A percentile compares a stretch with the other conserved stretches of the same genome.
Conservation (phyloP, 2,888 invertebrate genomes). For the Brachypalpus laphriformis region DNA sequence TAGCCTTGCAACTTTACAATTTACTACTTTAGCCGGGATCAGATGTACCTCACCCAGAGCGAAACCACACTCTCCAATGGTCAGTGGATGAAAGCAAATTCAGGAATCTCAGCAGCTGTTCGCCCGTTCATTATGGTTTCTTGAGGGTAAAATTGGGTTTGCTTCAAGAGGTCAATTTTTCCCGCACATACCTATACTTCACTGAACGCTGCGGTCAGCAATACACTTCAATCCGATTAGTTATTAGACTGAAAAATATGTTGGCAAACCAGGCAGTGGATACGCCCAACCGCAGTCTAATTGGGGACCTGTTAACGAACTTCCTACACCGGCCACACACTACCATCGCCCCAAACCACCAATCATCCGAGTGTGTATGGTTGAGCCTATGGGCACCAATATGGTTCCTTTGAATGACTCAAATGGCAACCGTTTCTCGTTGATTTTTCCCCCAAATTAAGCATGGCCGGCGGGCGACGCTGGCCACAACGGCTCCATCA, state of each 20-base stretch:
- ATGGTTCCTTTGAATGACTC: slow-evolving; percentile 56
- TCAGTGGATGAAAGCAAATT: slow-evolving; percentile 18
- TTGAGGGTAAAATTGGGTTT: slow-evolving; percentile 30
- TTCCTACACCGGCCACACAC: slow-evolving; percentile 30
- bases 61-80: slow-evolving; percentile 41
- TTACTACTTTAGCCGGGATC: slow-evolving; percentile 16
- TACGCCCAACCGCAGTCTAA: slow-evolving; percentile 62
- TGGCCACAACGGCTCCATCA: slow-evolving; percentile 65
- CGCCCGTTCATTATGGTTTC: slow-evolving; percentile 59
- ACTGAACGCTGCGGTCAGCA: slow-evolving; percentile 39
- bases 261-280: slow-evolving; percentile 64
- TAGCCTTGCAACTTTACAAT: neutral
- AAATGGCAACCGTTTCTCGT: slow-evolving; percentile 29
- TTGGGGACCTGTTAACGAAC: slow-evolving; percentile 72
- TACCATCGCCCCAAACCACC: slow-evolving; percentile 44
- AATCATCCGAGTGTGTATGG: slow-evolving; percentile 55
- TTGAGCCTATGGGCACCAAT: slow-evolving; percentile 30
- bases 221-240: slow-evolving; percentile 63
- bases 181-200: slow-evolving; percentile 1
- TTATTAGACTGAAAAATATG: slow-evolving; percentile 70
- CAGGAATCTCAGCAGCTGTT: slow-evolving; percentile 33
- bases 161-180: slow-evolving; percentile 22
- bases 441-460: slow-evolving; percentile 52
- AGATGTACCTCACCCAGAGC: slow-evolving; percentile 30
- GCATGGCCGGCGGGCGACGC: slow-evolving; percentile 14